Evolutionary conservation across 1,140 invertebrate genomes (phyloP), one percentile per base, ranked within the genome.

Genomic region (Trichogramma pretiosum): DNA sequence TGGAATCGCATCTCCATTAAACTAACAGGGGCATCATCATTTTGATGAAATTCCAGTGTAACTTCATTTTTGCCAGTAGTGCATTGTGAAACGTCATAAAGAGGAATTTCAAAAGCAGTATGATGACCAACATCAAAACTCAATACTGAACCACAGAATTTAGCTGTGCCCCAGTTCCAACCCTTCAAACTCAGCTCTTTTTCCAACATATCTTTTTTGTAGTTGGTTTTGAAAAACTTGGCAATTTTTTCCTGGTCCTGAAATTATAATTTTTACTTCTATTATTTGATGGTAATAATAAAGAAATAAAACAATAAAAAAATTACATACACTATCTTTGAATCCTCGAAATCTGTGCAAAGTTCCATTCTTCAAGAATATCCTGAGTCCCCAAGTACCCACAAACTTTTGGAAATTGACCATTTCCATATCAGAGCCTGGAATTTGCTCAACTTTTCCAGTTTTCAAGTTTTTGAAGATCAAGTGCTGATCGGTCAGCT

Each of bases 21-120:
- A 61, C 89, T 92, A 0, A 98, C 92, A 5, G 94, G 85, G 3
- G 93, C 93, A 73, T 99, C 96, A 65, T 99, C 96, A 74, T 98
- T 98, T 79, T 92, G 89, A 79, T 99, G 95, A 67, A 98, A 99
- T 68, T 99, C 96, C 22, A 99, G 66, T 8, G 93, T 96, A 1
- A 98, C 91, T 79, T 99, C 97, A 75, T 98, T 98, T 67, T 99
- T 99, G 16, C 90, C 89, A n/a, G 89, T 89, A 3, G 83, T 92
- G 62, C 93, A 95, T 57, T 98, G 91, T 2, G 92, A 96, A 0
- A 99, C 95, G 78, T 98, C 85, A 47, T 85, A 84, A 3, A 99
- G 63, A 0, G 97, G 96, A 58, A 99, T 86, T 74, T 99, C 96
- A 78, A 99, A 99, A 0, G 88, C 89, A 17, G 87, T 84, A 46